Base-by-base conservation (phyloP, 2,888 invertebrate species). In the Petrolisthes cinctipes region DNA sequence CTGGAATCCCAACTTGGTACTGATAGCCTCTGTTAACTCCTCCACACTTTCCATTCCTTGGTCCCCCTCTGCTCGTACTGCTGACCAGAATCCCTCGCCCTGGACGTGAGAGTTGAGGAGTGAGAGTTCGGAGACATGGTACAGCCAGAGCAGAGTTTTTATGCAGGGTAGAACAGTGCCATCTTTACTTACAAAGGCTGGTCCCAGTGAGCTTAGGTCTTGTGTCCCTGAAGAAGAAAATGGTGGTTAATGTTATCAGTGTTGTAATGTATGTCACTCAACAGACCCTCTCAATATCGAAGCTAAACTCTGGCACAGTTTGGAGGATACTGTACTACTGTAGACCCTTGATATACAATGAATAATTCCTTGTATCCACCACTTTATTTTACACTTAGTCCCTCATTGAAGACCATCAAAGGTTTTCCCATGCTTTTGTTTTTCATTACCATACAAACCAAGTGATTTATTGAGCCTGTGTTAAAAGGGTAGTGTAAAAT, bases 51-150 rank as follows among this genome's bases (percentile, higher is more conserved):
- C 14, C 14, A 17, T 54, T 20, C 7, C 57, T n/a, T 37, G 56
- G 3, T 61, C 20, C 14, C 23, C 20, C 20, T 57, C 80, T 23
- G 54, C 11, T 23, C 51, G 23, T 4, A 85, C 37, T 5, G 20
- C 14, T n/a, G 57, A 56, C 82, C 66, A 83, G 2, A 54, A 68
- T 5, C 66, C 76, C 1, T 82, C 82, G 68, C 23, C 17, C 11
- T 57, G 53, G 7, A 86, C 20, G 51, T 78, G n/a, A 6, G 76
- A 54, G 71, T 82, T 76, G 4, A 86, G 53, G 4, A 86, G 17
- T 56, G 82, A 20, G 9, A 86, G 17, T 54, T 86, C 86, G 9
- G 86, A 66, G 23, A 66, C 20, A 14, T 86, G 53, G 68, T 86
- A 86, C 11, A 82, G 20, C 51, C 78, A 66, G 54, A 76, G 54